Base-by-base conservation (phyloP, 2,888 invertebrate genomes). In the Myopa testacea region DNA sequence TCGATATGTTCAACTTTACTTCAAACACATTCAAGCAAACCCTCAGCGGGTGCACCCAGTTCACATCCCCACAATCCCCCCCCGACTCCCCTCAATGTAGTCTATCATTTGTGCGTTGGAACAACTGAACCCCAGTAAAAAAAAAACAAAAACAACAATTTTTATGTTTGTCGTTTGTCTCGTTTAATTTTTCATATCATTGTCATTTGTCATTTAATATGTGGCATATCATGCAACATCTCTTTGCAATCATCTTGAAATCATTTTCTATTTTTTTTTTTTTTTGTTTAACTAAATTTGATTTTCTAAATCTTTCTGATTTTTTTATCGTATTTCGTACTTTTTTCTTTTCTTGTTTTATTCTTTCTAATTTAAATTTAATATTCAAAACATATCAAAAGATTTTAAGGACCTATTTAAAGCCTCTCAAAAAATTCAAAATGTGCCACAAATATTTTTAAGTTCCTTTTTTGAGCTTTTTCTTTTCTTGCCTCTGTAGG, bases 21-120 rank as follows among this genome's bases (percentile, higher is more conserved):
- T 78, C 70, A 85, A 84, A 85, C 85, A 85, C 85, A 84, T 82
- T 85, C 84, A 86, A 82, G 82, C 80, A 81, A 79, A 79, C 78
- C 76, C 50, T 67, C 68, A 75, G 68, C 68, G 75, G 58, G 68
- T 75, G 75, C 63, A 69, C 82, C 81, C 77, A 79, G 79, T 81
- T 80, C 80, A 87, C 84, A 86, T 87, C 87, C 88, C 84, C 84
- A 87, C 86, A 86, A 88, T 87, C 88, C 88, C 82, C 82, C 81
- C 86, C 86, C 86, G 83, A 84, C 82, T 88, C 89, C 89, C 89
- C 89, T 89, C 88, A 89, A 89, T 89, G 89, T 75, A 87, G 88
- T 88, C 89, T 89, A 88, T 89, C 89, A 89, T 89, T 80, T 88
- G 85, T 86, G 87, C 87, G 84, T 86, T 85, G 85, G 82, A 84